phyloP scores from a whole-genome alignment of 2,888 invertebrate genomes.

The Lasioglossum marginatum region DNA sequence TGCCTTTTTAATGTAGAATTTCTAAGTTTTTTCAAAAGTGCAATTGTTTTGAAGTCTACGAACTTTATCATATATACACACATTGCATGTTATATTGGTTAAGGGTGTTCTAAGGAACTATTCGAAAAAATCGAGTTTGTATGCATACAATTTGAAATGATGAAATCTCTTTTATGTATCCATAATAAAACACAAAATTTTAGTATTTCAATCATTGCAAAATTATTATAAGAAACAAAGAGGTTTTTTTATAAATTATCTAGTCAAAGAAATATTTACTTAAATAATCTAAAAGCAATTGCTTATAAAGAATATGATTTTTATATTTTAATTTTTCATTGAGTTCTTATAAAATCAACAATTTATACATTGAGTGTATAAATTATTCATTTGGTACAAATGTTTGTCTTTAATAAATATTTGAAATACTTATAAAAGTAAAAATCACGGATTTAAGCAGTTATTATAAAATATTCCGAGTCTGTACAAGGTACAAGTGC shows the following conservation, averaged over 20 bases:
- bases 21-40: conserved; percentile 43
- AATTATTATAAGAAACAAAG: neutral
- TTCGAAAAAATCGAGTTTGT: conserved; percentile 30
- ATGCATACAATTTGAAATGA: conserved; percentile 40
- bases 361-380: conserved; percentile 20
- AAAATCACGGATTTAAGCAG: conserved; percentile 11
- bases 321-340: conserved; percentile 6
- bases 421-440: conserved; percentile 22
- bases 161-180: conserved; percentile 4
- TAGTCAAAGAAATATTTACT: neutral
- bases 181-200: conserved; percentile 14
- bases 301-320: conserved; percentile 8
- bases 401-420: conserved; percentile 3
- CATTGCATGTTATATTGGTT: conserved; percentile 68
- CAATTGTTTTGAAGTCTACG: conserved; percentile 53
- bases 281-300: conserved; percentile 5
- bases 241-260: conserved; percentile 1
- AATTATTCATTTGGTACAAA: conserved; percentile 25
- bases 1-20: conserved; percentile 60
- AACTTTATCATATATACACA: conserved; percentile 44
- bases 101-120: conserved; percentile 55
- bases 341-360: conserved; percentile 20
- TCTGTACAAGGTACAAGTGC: conserved; percentile 83
- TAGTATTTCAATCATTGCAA: conserved; percentile 11
- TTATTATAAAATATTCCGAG: conserved; percentile 69